A percentile compares a stretch with the other conserved stretches of the same genome.
Evolutionary conservation across 1,140 invertebrate genomes (phyloP).

Genomic region (Drosophila bocki): DNA sequence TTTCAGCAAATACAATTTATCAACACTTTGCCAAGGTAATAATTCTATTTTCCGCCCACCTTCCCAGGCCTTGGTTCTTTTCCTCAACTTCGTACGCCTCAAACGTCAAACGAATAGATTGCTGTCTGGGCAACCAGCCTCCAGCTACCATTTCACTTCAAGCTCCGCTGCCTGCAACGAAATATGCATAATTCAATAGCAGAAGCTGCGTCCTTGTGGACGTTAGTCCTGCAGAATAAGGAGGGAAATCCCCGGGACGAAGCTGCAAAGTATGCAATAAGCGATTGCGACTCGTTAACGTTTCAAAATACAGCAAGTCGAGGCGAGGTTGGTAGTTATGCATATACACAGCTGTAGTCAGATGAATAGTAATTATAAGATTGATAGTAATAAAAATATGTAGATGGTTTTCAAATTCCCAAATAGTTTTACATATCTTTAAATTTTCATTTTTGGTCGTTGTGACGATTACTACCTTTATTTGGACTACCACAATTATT

Average conservation of each 20-base stretch:
- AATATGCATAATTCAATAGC: constrained; percentile 77
- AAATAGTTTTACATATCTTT: background rate
- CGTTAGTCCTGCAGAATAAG: constrained; percentile 9
- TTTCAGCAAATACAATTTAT: constrained; percentile 31
- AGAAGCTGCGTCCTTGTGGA: constrained; percentile 13
- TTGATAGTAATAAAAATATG: no score
- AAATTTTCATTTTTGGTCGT: no score
- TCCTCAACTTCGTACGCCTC: background rate
- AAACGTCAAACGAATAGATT: constrained; percentile 51
- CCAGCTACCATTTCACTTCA: constrained; percentile 19
- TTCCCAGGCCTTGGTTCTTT: background rate
- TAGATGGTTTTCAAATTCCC: background rate
- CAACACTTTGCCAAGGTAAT: constrained; percentile 37
- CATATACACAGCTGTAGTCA: background rate
- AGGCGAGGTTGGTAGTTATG: background rate
- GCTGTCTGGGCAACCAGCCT: constrained; percentile 35
- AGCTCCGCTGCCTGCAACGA: constrained; percentile 49
- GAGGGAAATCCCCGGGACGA: constrained; percentile 11
- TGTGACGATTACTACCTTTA: no score
- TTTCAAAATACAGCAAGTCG: constrained; percentile 27
- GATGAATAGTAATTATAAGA: background rate
- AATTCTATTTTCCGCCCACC: constrained; percentile 22
- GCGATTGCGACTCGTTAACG: constrained; percentile 65
- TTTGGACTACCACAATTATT: no score
- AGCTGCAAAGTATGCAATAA: constrained; percentile 63